Conservation (phyloP, 2,113 vertebrate genomes). For the Oriolus oriolus region DNA sequence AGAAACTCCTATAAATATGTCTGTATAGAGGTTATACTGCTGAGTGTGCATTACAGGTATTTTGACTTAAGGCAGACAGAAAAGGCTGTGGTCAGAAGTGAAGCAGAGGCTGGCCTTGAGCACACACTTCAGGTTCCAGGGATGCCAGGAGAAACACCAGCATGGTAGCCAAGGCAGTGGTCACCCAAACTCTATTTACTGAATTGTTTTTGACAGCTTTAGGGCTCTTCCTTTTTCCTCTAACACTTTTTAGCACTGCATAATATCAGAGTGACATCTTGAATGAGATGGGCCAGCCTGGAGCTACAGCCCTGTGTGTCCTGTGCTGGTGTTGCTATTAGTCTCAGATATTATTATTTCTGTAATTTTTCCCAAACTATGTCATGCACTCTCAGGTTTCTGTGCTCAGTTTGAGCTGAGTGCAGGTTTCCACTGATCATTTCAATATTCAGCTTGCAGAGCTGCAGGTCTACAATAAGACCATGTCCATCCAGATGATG, state of each 20-base stretch:
- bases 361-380: not conserved
- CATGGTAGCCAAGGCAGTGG: not conserved
- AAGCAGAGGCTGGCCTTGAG: not conserved
- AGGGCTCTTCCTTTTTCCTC: not conserved
- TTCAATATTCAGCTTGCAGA: not conserved
- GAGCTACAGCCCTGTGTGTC: not conserved
- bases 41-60: not conserved
- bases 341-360: not conserved
- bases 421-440: not conserved
- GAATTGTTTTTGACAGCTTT: not conserved
- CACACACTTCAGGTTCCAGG: not conserved
- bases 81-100: not conserved
- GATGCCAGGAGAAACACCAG: not conserved
- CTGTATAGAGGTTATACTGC: not conserved
- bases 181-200: not conserved
- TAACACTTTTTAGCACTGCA: not conserved
- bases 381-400: not conserved
- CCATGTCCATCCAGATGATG: rapidly evolving
- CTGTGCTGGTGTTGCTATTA: not conserved
- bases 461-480: not conserved
- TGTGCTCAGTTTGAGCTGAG: not conserved
- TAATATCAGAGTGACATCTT: not conserved
- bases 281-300: not conserved
- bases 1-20: not conserved
- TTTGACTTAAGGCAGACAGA: not conserved